phyloP scores from a whole-genome alignment of 2,113 vertebrate genomes.

The Eublepharis macularius region DNA sequence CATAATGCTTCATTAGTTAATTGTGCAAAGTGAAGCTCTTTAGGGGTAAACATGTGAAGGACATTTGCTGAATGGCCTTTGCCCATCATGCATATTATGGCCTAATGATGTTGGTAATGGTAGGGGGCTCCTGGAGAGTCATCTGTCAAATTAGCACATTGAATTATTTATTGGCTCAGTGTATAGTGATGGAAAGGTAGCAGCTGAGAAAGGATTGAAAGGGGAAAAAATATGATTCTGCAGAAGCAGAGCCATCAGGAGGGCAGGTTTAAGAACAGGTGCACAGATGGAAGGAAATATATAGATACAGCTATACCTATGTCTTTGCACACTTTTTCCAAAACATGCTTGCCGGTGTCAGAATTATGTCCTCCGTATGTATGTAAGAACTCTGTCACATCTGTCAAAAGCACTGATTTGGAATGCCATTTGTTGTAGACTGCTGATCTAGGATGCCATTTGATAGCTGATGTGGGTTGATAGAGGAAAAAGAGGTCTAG shows the following conservation, averaged over 20 bases:
- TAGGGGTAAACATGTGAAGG: constrained; percentile 84
- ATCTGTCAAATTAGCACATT: constrained; percentile 88
- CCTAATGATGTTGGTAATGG: constrained; percentile 85
- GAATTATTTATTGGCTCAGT: constrained; percentile 86
- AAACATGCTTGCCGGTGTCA: background rate
- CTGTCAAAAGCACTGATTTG: background rate
- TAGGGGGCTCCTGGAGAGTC: constrained; percentile 82
- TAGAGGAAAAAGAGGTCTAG: background rate
- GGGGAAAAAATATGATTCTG: constrained; percentile 70
- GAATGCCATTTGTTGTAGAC: background rate
- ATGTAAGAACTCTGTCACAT: background rate
- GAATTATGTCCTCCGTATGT: background rate
- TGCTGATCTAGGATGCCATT: background rate
- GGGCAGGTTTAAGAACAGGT: constrained; percentile 34
- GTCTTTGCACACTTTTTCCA: background rate
- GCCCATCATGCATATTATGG: constrained; percentile 80
- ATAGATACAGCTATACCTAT: background rate
- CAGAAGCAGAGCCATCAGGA: constrained; percentile 34
- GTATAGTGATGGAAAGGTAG: constrained; percentile 79
- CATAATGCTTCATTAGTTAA: constrained; percentile 87
- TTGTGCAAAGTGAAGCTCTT: constrained; percentile 82
- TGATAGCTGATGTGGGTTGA: background rate
- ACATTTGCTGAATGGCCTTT: constrained; percentile 83
- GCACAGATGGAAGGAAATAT: background rate
- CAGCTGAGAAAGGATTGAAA: constrained; percentile 79